Percentiles rank a stretch among this genome's conserved stretches.
Conservation (phyloP, 2,888 invertebrate species). For the Lycophotia porphyrea region DNA sequence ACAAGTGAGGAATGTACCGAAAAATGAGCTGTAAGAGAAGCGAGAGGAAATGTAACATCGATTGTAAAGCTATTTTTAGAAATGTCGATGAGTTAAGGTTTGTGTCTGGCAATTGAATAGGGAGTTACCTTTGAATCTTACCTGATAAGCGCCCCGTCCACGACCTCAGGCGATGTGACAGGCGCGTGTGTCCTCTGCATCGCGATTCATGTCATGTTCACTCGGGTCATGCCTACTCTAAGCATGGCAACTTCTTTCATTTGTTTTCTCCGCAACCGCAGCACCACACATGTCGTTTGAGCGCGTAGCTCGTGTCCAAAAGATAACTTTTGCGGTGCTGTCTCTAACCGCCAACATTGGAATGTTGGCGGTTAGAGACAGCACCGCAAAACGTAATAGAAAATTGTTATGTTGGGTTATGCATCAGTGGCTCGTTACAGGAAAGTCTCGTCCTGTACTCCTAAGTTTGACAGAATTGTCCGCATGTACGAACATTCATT, state of each 20-base stretch:
- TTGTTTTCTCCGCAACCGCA: not conserved
- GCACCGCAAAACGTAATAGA: slow-evolving; percentile 8
- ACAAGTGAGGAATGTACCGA: slow-evolving; percentile 22
- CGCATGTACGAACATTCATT: not conserved
- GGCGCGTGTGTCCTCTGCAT: not conserved
- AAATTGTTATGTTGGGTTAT: slow-evolving; percentile 9
- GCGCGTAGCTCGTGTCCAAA: not conserved
- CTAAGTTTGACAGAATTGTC: not conserved
- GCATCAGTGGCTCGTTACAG: not conserved
- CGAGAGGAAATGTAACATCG: slow-evolving; percentile 31
- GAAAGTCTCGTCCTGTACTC: slow-evolving; percentile 5
- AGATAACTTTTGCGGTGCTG: not conserved
- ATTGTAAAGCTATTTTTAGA: slow-evolving; percentile 18
- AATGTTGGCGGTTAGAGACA: too few relatives aligned
- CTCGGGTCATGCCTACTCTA: not conserved
- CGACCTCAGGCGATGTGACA: not conserved
- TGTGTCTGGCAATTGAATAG: slow-evolving; percentile 4
- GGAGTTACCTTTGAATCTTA: not conserved
- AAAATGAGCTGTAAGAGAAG: slow-evolving; percentile 10
- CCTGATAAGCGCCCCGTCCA: not conserved
- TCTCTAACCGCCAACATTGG: slow-evolving; percentile 21
- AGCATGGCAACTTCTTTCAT: not conserved
- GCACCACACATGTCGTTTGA: not conserved
- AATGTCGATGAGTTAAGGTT: slow-evolving; percentile 9
- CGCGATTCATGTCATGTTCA: too few relatives aligned